Evolutionary conservation across 2,113 vertebrate species (phyloP), one percentile per base, ranked within the genome.

Genomic region (Rhodinocichla rosea): DNA sequence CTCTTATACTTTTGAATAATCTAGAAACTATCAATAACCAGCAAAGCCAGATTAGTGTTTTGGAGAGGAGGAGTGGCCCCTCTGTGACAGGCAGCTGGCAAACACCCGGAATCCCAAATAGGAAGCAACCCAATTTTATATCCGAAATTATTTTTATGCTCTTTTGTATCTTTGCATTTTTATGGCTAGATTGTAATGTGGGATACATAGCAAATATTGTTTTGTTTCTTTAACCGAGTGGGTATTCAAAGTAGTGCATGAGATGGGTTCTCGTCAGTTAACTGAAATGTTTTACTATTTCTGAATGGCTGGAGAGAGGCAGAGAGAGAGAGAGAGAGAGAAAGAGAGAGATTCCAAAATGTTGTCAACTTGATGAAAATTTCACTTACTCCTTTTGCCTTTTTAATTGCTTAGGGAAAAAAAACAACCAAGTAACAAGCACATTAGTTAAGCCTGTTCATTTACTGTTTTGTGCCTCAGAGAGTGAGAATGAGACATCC

Each of bases 391-490:
- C 92, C 90, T 95, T 95, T 97, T 96, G 84, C 95, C 82, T 96
- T 95, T 95, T 94, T 92, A 96, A 94, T 93, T 97, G 91, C 89
- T 95, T 93, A 89, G 68, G 90, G 83, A 1, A 42, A 50, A 56
- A 42, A 49, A 89, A 56, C 30, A 65, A 67, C 30, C 79, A 64
- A 68, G 22, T 96, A 94, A 83, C 93, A n/a, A 97, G 89, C 84
- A 39, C 89, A 83, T 95, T 94, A 95, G 96, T 96, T 97, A 97
- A 97, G 97, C 97, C 93, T 97, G 84, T 96, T 97, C 95, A 96
- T 97, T 97, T 97, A 95, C 97, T 97, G 97, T 97, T 97, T 97
- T 97, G 93, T 97, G 97, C 96, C 97, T 96, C 97, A 96, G 97
- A 97, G 97, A 97, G 97, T 89, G 97, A 96, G 96, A 97, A 56